A percentile compares a stretch with the other conserved stretches of the same genome.
These are phyloP conservation scores for Zhuqinia jingwanae DNA, from an alignment of 2,888 invertebrate genomes.

Conservation along the genomic window DNA sequence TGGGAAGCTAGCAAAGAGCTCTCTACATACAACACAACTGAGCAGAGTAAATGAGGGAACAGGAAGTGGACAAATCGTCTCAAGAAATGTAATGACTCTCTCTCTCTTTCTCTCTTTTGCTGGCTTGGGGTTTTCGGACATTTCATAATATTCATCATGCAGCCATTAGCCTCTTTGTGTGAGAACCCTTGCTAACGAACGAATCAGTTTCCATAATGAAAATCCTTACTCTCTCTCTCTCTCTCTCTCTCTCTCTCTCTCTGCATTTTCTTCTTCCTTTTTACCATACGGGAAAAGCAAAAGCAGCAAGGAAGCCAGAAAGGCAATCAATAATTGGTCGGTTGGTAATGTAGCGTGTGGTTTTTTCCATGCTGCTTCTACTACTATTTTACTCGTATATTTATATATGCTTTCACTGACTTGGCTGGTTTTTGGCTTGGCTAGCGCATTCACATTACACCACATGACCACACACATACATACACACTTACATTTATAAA, in stretches of 20 bases:
- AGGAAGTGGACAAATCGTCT: constrained; percentile 67
- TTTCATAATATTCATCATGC: constrained; percentile 18
- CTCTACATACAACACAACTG: too few species aligned
- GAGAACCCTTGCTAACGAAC: neutral
- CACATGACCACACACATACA: constrained; percentile 15
- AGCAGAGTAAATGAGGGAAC: constrained; percentile 56
- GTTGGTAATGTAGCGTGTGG: constrained; percentile 35
- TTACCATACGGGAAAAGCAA: neutral
- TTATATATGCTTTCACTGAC: too few species aligned
- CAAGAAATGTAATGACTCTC: constrained; percentile 58
- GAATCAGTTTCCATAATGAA: constrained; percentile 24
- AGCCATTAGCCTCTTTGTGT: neutral
- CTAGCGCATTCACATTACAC: constrained; percentile 22
- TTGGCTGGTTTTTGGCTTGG: neutral
- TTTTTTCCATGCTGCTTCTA: constrained; percentile 11
- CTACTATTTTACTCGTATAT: neutral
- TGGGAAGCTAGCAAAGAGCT: constrained; percentile 19
- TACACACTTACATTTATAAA: neutral
- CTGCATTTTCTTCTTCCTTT: neutral
- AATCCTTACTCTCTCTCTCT: neutral
- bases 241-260: too few species aligned
- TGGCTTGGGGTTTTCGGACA: neutral
- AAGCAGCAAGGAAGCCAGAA: constrained; percentile 28
- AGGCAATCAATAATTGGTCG: constrained; percentile 57
- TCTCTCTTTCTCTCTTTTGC: constrained; percentile 2